These are phyloP conservation scores for Pogonognathellus flavescens DNA, from an alignment of 1,140 invertebrate genomes.

Conservation along the genomic window DNA sequence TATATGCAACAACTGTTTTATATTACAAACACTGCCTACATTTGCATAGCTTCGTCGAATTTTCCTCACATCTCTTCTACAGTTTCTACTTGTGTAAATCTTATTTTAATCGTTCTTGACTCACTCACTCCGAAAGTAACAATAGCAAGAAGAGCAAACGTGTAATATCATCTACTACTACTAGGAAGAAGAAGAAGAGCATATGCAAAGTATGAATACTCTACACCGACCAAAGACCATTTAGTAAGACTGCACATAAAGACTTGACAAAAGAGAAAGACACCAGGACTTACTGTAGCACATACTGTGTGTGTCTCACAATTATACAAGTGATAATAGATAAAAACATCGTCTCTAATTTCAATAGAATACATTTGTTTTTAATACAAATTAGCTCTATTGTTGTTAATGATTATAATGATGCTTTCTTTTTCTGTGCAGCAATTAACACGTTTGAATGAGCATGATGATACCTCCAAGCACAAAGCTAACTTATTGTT, in stretches of 20 bases:
- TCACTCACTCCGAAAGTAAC: background rate
- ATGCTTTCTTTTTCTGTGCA: slow-evolving; percentile 18
- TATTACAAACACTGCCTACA: background rate
- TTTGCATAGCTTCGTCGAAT: background rate
- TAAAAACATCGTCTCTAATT: slow-evolving; percentile 26
- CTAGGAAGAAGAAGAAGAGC: background rate
- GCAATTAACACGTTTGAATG: slow-evolving; percentile 39
- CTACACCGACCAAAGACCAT: background rate
- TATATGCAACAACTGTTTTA: background rate
- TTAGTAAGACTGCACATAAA: background rate
- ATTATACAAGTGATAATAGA: background rate
- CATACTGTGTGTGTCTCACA: background rate
- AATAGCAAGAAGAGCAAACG: slow-evolving; percentile 1
- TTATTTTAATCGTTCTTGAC: slow-evolving; percentile 45
- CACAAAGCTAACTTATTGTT: slow-evolving; percentile 24
- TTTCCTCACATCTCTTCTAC: slow-evolving; percentile 9
- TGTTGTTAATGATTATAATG: slow-evolving; percentile 39
- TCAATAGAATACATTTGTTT: slow-evolving; percentile 43
- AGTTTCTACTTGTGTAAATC: slow-evolving; percentile 21
- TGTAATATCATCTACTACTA: slow-evolving; percentile 37
- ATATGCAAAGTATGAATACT: slow-evolving; percentile 40
- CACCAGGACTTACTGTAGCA: no score
- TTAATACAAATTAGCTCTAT: slow-evolving; percentile 41
- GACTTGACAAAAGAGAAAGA: background rate
- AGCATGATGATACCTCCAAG: background rate